A percentile compares a stretch with the other conserved stretches of the same genome.
These are phyloP conservation scores for Adelges cooleyi DNA, from an alignment of 1,140 invertebrate species.

Conservation along the genomic window DNA sequence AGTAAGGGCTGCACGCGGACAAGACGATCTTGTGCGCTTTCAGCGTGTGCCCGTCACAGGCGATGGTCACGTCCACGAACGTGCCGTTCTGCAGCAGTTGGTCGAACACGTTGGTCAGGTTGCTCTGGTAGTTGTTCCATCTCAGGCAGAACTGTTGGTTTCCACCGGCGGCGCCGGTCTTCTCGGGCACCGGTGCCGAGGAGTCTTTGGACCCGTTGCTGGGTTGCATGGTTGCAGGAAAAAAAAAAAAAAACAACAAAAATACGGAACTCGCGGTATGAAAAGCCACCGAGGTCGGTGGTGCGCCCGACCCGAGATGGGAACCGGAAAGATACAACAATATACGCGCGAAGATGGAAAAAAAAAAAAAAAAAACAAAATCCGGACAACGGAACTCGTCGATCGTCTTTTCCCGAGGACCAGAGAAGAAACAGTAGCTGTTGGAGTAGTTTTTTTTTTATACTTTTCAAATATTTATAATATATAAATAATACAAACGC, in stretches of 20 bases:
- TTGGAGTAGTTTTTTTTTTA: too few species aligned
- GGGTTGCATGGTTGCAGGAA: constrained; percentile 10
- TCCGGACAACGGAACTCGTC: too few species aligned
- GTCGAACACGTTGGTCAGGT: constrained; percentile 82
- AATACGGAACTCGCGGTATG: too few species aligned
- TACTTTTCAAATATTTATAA: too few species aligned
- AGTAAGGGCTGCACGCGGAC: constrained; percentile 84
- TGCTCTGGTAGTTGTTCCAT: constrained; percentile 90
- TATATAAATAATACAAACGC: background rate
- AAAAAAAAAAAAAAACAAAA: too few species aligned
- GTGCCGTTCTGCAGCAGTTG: constrained; percentile 79
- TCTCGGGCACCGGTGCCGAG: background rate
- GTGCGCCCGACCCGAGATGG: background rate
- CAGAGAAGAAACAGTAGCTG: too few species aligned
- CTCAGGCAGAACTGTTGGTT: constrained; percentile 70
- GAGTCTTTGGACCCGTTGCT: constrained; percentile 12
- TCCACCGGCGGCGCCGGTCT: constrained; percentile 32
- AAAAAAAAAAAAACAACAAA: too few species aligned
- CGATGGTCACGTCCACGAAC: constrained; percentile 83
- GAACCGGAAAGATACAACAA: background rate
- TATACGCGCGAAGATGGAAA: background rate
- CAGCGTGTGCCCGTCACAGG: constrained; percentile 78
- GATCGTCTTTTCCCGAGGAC: too few species aligned
- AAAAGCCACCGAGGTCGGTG: too few species aligned
- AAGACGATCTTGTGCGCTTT: constrained; percentile 89